Conservation (phyloP, 2,797 vertebrate genomes). For the Bucorvus abyssinicus region DNA sequence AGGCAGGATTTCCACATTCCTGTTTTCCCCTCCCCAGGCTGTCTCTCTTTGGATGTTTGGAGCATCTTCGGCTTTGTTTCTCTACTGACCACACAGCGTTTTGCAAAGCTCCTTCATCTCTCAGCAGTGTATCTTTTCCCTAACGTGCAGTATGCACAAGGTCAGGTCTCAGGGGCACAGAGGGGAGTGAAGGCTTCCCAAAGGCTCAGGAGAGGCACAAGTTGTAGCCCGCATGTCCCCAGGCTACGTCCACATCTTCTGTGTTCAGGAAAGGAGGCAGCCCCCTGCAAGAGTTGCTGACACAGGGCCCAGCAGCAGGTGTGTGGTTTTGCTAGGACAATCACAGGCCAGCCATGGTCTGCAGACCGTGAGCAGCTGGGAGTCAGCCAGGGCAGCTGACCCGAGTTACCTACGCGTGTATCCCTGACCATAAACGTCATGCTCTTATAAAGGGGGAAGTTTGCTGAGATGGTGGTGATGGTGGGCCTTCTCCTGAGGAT, state of each 20-base stretch:
- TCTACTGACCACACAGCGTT: background rate
- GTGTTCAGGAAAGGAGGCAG: background rate
- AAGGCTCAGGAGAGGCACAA: background rate
- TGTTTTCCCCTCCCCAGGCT: background rate
- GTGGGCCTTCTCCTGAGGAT: too few species aligned
- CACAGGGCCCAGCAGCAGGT: fast-evolving
- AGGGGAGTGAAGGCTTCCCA: background rate
- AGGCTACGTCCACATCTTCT: background rate
- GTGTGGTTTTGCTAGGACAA: too few species aligned
- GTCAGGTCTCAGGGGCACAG: background rate
- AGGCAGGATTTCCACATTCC: background rate
- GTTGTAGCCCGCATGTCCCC: background rate
- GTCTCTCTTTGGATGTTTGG: background rate
- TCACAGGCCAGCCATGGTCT: too few species aligned
- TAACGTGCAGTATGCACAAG: background rate
- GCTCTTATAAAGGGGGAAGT: too few species aligned
- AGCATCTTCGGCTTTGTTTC: background rate
- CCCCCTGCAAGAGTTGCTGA: background rate
- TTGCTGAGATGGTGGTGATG: too few species aligned
- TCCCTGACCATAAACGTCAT: too few species aligned
- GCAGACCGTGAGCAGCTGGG: too few species aligned
- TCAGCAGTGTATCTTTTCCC: background rate
- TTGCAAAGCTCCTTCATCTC: background rate
- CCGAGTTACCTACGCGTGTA: too few species aligned
- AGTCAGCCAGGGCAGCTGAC: too few species aligned